phyloP scores from a whole-genome alignment of 1,140 invertebrate species.

The Leptoteleia sp. region DNA sequence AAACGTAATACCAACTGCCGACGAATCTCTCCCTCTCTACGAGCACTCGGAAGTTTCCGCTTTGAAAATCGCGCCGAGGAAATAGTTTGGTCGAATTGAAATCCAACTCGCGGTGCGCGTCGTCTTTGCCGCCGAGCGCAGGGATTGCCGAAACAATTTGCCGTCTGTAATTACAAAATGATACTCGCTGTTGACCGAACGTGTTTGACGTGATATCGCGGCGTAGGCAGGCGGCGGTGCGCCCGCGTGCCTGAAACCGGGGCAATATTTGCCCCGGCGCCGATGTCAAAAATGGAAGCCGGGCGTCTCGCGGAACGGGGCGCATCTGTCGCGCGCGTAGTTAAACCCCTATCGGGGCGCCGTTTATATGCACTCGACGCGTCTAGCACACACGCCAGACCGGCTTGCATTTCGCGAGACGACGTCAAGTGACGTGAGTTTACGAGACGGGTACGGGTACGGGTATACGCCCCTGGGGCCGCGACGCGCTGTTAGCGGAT shows the following conservation, averaged over 20 bases:
- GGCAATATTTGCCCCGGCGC: conserved; percentile 26
- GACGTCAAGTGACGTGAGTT: conserved; percentile 36
- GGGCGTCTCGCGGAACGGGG: conserved; percentile 15
- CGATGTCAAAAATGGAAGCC: conserved; percentile 53
- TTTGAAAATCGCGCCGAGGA: too few relatives aligned
- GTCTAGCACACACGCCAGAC: conserved; percentile 14
- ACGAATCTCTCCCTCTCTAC: too few relatives aligned
- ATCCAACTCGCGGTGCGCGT: neutral
- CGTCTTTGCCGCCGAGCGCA: neutral
- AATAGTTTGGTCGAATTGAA: too few relatives aligned
- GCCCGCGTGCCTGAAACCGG: conserved; percentile 19
- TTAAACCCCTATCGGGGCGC: conserved; percentile 41
- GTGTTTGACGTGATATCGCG: conserved; percentile 27
- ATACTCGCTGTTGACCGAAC: conserved; percentile 27
- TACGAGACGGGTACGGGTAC: too few relatives aligned
- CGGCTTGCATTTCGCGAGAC: conserved; percentile 11
- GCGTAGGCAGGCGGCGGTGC: neutral
- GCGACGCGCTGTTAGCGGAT: conserved; percentile 40
- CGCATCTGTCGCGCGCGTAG: conserved; percentile 49
- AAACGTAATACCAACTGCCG: too few relatives aligned
- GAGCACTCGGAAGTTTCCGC: too few relatives aligned
- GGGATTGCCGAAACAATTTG: conserved; percentile 20
- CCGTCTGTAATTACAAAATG: conserved; percentile 13
- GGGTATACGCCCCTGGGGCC: too few relatives aligned
- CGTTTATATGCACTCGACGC: conserved; percentile 37